Evolutionary conservation across 1,140 invertebrate genomes (phyloP).

Genomic region (Zaprionus kolodkinae): DNA sequence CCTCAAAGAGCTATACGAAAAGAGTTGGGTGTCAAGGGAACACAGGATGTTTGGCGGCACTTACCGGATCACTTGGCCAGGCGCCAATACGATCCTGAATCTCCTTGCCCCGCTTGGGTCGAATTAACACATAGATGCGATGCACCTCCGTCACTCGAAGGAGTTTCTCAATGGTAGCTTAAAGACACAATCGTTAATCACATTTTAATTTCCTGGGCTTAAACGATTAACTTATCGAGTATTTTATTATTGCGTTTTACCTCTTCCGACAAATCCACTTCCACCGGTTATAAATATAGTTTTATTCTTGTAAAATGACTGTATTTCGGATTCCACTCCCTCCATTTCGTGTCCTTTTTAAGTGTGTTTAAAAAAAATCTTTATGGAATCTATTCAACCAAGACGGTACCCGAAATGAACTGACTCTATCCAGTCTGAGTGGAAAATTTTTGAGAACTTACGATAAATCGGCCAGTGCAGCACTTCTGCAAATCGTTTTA

Average conservation of each 20-base stretch:
- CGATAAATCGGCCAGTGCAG: background rate
- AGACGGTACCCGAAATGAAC: background rate
- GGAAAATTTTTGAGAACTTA: background rate
- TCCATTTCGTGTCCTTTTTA: background rate
- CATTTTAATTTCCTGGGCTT: no score
- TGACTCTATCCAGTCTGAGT: background rate
- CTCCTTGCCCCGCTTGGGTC: conserved; percentile 90
- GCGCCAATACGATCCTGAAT: conserved; percentile 88
- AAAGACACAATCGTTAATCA: background rate
- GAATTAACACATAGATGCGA: conserved; percentile 90
- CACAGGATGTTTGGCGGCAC: background rate
- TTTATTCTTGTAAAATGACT: conserved; percentile 86
- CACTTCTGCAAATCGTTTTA: background rate
- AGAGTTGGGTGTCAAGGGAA: background rate
- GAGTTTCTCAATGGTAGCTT: conserved; percentile 91
- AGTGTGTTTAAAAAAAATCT: background rate
- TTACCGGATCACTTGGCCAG: conserved; percentile 81
- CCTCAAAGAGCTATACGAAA: conserved; percentile 39
- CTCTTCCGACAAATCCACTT: conserved; percentile 91
- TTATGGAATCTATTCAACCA: background rate
- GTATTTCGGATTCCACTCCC: conserved; percentile 76
- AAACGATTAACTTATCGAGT: background rate
- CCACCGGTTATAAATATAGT: conserved; percentile 88
- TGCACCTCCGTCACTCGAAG: conserved; percentile 89
- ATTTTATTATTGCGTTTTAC: no score